These are phyloP conservation scores for Dasyurus viverrinus DNA, from an alignment of 2,113 vertebrate species.

Conservation along the genomic window DNA sequence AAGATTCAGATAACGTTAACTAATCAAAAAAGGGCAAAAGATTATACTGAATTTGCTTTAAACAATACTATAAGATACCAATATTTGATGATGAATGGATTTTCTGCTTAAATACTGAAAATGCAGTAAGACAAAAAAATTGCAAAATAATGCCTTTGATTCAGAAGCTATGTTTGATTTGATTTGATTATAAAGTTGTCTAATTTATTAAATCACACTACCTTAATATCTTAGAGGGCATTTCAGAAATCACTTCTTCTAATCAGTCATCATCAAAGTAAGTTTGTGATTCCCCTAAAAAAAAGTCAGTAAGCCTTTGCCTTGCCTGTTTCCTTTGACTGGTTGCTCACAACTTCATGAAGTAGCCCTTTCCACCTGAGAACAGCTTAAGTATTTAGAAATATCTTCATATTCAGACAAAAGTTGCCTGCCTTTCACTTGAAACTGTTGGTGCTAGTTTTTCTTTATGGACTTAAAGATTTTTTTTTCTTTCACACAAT, in stretches of 20 bases:
- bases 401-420: not conserved
- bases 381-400: not conserved
- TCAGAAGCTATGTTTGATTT: not conserved
- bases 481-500: not conserved
- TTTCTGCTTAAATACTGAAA: not conserved
- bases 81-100: not conserved
- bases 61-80: not conserved
- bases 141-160: not conserved
- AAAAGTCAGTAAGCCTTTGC: not conserved
- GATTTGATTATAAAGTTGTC: not conserved
- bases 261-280: not conserved
- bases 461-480: not conserved
- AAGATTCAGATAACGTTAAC: constrained; percentile 8
- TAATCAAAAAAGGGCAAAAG: not conserved
- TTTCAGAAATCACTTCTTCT: not conserved
- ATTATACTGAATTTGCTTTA: not conserved
- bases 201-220: not conserved
- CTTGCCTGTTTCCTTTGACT: not conserved
- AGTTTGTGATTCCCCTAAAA: not conserved
- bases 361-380: not conserved
- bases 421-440: not conserved
- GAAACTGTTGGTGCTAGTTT: not conserved
- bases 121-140: not conserved
- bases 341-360: not conserved
- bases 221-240: not conserved